Evolutionary conservation across 1,140 invertebrate genomes (phyloP).

Genomic region (Oncopeltus fasciatus): DNA sequence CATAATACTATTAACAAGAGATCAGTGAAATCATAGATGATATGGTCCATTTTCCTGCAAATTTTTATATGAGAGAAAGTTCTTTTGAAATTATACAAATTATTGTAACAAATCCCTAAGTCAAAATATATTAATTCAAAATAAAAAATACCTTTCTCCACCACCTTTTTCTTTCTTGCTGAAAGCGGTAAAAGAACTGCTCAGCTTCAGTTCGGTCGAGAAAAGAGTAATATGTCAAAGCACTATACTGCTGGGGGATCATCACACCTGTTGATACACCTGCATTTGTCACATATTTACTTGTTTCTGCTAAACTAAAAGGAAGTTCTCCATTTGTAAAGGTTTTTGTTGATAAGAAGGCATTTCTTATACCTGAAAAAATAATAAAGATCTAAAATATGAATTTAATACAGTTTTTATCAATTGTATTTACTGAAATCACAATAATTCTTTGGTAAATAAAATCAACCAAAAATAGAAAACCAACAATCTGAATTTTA

Average conservation of each 20-base stretch:
- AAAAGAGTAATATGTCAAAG: slow-evolving; percentile 30
- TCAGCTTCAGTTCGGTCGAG: slow-evolving; percentile 30
- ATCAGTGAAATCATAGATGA: too few species aligned
- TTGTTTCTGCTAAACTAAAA: slow-evolving; percentile 37
- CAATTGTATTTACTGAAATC: too few species aligned
- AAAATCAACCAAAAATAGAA: too few species aligned
- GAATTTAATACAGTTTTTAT: too few species aligned
- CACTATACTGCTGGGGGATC: slow-evolving; percentile 18
- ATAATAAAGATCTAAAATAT: too few species aligned
- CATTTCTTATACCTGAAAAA: slow-evolving; percentile 14
- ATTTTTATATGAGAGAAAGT: too few species aligned
- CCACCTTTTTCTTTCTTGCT: slow-evolving; percentile 61
- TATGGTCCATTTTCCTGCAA: too few species aligned
- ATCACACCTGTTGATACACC: slow-evolving; percentile 4
- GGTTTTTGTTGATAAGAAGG: slow-evolving; percentile 9
- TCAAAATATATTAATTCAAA: slow-evolving; percentile 18
- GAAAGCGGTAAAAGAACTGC: slow-evolving; percentile 49
- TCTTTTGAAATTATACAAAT: too few species aligned
- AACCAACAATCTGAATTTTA: too few species aligned
- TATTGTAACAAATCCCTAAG: too few species aligned
- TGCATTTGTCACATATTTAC: background rate
- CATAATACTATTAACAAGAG: too few species aligned
- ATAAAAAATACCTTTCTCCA: slow-evolving; percentile 49
- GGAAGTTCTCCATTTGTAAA: slow-evolving; percentile 29
- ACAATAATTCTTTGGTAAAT: too few species aligned